These are phyloP conservation scores for Peromyscus nudipes DNA, from an alignment of 2,797 vertebrate genomes.

Conservation along the genomic window DNA sequence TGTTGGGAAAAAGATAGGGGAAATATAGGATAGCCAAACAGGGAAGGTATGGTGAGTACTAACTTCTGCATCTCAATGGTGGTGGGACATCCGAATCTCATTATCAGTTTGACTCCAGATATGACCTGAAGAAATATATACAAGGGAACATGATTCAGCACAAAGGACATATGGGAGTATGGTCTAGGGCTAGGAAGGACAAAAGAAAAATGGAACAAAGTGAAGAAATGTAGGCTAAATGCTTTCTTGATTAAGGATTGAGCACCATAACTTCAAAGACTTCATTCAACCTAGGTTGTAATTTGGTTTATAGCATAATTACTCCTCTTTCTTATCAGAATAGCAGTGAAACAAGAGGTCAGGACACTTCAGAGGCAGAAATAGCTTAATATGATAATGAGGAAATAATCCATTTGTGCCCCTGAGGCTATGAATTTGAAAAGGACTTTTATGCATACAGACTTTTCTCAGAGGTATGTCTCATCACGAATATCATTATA, in stretches of 20 bases:
- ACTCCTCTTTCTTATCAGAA: neutral
- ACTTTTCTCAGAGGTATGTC: neutral
- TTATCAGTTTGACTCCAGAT: neutral
- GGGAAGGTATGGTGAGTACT: neutral
- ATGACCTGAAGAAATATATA: conserved; percentile 29
- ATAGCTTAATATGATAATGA: neutral
- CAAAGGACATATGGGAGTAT: neutral
- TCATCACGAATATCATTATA: neutral
- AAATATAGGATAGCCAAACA: neutral
- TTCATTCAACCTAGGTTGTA: conserved; percentile 18
- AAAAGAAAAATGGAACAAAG: conserved; percentile 21
- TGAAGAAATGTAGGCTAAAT: neutral
- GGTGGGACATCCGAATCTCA: neutral
- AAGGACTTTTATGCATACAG: conserved; percentile 8
- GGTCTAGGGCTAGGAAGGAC: neutral
- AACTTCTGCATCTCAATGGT: conserved; percentile 26
- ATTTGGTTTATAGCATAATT: conserved; percentile 13
- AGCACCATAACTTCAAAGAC: neutral
- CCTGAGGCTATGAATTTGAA: conserved; percentile 16
- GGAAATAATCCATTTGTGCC: neutral
- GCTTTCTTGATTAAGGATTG: neutral
- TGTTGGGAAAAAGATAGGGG: neutral
- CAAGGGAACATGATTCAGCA: neutral
- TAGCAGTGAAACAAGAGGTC: neutral
- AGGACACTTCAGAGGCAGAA: conserved; percentile 13